Evolutionary conservation across 2,888 invertebrate genomes (phyloP).

Genomic region (Pristionchus fissidentatus): DNA sequence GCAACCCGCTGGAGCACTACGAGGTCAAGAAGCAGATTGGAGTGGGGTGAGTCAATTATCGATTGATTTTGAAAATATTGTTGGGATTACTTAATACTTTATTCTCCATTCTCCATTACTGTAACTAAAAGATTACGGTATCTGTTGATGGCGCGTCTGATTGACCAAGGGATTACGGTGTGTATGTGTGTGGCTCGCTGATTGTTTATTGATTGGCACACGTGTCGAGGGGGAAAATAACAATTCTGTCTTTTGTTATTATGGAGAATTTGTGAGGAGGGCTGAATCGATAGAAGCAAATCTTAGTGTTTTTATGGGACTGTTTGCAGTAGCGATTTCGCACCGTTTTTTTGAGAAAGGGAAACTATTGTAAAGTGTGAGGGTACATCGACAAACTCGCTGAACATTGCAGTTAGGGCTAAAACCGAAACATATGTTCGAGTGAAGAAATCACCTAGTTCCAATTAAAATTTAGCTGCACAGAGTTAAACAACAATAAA

Average conservation of each 20-base stretch:
- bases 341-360: not conserved
- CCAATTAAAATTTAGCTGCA: too few species aligned
- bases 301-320: conserved; percentile 15
- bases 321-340: not conserved
- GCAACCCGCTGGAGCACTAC: conserved; percentile 87
- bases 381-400: not conserved
- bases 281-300: too few species aligned
- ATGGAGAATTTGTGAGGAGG: too few species aligned
- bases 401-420: not conserved
- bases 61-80: not conserved
- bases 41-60: conserved; percentile 81
- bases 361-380: not conserved
- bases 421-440: too few species aligned
- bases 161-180: too few species aligned
- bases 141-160: not conserved
- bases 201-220: not conserved
- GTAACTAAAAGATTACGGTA: not conserved
- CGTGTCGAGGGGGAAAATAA: too few species aligned
- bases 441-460: too few species aligned
- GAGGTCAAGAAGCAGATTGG: conserved; percentile 88
- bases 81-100: not conserved
- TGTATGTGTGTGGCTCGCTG: not conserved
- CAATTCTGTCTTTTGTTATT: too few species aligned
- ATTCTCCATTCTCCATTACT: conserved; percentile 36
- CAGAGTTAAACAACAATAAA: conserved; percentile 77